Conservation (phyloP, 2,113 vertebrate species). For the Ceyx melanurus region DNA sequence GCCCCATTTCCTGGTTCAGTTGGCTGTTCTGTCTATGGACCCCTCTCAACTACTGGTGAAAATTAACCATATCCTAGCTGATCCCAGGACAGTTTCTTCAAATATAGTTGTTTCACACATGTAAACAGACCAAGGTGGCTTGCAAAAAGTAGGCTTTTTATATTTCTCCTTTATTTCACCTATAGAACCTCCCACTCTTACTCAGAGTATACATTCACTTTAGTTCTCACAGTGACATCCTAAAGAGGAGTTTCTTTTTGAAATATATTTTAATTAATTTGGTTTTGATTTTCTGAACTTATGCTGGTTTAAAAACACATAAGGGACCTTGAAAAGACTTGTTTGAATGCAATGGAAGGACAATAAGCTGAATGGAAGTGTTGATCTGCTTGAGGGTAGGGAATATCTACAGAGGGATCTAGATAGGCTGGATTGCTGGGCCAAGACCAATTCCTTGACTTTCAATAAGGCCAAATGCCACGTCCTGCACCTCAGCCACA, state of each 20-base stretch:
- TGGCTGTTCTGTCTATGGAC: neutral
- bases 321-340: conserved; percentile 3
- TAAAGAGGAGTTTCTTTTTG: conserved; percentile 27
- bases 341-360: conserved; percentile 3
- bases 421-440: too few relatives aligned
- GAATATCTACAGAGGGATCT: too few relatives aligned
- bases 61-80: neutral
- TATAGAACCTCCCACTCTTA: neutral
- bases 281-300: conserved; percentile 12
- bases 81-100: neutral
- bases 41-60: neutral
- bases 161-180: neutral
- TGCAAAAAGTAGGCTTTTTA: neutral
- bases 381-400: too few relatives aligned
- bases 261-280: conserved; percentile 8
- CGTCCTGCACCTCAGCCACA: too few relatives aligned
- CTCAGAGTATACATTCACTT: neutral
- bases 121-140: neutral
- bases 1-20: neutral
- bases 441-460: too few relatives aligned
- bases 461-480: too few relatives aligned
- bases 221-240: neutral
- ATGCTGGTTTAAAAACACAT: neutral
- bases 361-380: too few relatives aligned
- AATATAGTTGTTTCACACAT: neutral